Evolutionary conservation across 1,140 invertebrate genomes (phyloP).

Genomic region (Aethina tumida): DNA sequence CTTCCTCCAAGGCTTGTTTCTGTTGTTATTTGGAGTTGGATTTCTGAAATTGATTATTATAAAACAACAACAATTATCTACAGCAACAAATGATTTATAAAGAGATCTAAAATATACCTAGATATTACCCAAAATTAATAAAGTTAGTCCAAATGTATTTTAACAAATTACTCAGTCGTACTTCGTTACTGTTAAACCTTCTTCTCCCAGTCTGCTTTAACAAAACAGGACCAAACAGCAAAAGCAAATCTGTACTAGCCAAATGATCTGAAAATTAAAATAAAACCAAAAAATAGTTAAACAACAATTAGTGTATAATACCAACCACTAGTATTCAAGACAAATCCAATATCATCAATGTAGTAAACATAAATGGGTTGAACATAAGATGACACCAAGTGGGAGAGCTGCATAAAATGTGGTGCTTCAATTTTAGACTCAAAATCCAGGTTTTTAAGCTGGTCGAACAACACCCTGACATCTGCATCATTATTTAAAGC

Average conservation of each 20-base stretch:
- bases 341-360: conserved; percentile 18
- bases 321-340: conserved; percentile 19
- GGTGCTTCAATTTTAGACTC: conserved; percentile 39
- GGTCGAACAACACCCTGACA: conserved; percentile 31
- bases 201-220: conserved; percentile 49
- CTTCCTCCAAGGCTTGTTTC: conserved; percentile 43
- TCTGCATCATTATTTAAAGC: conserved; percentile 28
- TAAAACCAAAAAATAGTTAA: conserved; percentile 5
- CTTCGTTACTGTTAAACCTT: conserved; percentile 44
- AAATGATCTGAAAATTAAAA: conserved; percentile 16
- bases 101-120: conserved; percentile 4
- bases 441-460: conserved; percentile 35
- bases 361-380: conserved; percentile 25
- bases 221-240: conserved; percentile 52
- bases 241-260: conserved; percentile 44
- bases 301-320: neutral
- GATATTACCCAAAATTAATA: conserved; percentile 46
- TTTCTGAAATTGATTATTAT: conserved; percentile 26
- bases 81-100: neutral
- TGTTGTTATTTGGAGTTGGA: conserved; percentile 43
- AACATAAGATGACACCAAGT: conserved; percentile 33
- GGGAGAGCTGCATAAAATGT: conserved; percentile 34
- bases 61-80: conserved; percentile 3
- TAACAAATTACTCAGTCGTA: conserved; percentile 44
- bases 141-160: conserved; percentile 50